These are phyloP conservation scores for Steinernema carpocapsae DNA, from an alignment of 2,888 invertebrate genomes.

Conservation along the genomic window DNA sequence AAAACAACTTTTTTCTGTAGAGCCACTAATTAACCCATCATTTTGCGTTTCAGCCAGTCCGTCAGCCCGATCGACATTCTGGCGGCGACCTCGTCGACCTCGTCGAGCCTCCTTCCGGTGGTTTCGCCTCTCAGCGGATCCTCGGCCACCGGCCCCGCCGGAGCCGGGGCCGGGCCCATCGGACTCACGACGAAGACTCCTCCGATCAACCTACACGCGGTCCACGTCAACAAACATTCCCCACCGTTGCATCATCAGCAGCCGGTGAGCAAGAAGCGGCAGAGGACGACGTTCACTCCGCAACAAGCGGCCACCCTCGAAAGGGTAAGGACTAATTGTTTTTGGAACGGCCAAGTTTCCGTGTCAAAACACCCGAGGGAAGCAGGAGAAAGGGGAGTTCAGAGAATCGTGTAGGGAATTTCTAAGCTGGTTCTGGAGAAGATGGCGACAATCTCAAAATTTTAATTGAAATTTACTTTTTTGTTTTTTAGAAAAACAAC, in stretches of 20 bases:
- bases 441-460: too few species aligned
- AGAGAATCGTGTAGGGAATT: too few species aligned
- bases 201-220: not conserved
- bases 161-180: too few species aligned
- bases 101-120: constrained; percentile 24
- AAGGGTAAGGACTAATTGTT: constrained; percentile 39
- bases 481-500: too few species aligned
- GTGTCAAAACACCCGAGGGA: too few species aligned
- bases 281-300: constrained; percentile 55
- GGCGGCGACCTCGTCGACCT: constrained; percentile 10
- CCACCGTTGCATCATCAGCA: constrained; percentile 23
- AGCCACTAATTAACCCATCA: too few species aligned
- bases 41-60: constrained; percentile 27
- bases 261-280: constrained; percentile 39
- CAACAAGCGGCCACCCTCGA: constrained; percentile 51
- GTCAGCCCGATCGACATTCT: constrained; percentile 22
- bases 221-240: constrained; percentile 19
- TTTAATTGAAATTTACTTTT: too few species aligned
- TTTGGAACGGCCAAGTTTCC: not conserved
- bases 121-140: not conserved
- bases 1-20: too few species aligned
- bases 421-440: too few species aligned
- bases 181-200: constrained; percentile 5
- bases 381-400: too few species aligned
- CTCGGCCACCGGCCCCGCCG: not conserved